Conservation (phyloP, 2,888 invertebrate species). For the Caenorhabditis imperialis region DNA sequence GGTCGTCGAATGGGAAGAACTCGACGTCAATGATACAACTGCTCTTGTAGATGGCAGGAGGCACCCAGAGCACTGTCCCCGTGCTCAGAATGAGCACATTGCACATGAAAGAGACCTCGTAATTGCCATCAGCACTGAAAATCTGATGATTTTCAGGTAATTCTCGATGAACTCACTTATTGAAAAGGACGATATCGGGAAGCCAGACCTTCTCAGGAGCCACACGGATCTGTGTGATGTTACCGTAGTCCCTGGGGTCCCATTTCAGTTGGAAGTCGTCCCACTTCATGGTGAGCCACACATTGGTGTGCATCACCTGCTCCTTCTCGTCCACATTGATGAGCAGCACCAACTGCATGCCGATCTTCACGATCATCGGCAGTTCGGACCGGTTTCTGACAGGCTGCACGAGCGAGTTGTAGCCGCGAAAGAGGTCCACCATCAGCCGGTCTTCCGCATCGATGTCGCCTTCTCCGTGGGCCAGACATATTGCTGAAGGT, state of each 20-base stretch:
- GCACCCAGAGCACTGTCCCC: conserved; percentile 93
- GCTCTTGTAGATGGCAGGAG: conserved; percentile 98
- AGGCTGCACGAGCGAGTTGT: conserved; percentile 80
- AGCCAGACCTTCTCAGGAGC: conserved; percentile 80
- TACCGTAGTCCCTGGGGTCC: conserved; percentile 78
- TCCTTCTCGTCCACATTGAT: conserved; percentile 81
- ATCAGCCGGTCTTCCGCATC: conserved; percentile 80
- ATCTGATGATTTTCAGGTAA: no score
- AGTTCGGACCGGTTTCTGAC: conserved; percentile 76
- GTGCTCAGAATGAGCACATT: conserved; percentile 96
- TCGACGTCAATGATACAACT: conserved; percentile 89
- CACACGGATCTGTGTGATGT: conserved; percentile 78
- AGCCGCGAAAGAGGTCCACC: conserved; percentile 80
- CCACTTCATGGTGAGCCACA: conserved; percentile 80
- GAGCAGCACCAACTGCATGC: conserved; percentile 79
- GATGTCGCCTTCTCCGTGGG: conserved; percentile 46
- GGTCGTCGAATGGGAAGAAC: conserved; percentile 80
- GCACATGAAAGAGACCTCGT: conserved; percentile 98
- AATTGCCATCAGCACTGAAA: conserved; percentile 96
- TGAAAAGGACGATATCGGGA: conserved; percentile 78
- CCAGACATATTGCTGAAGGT: conserved; percentile 12
- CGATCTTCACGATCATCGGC: conserved; percentile 75
- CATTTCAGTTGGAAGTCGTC: conserved; percentile 77
- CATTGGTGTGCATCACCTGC: conserved; percentile 79
- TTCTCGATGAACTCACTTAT: conserved; percentile 79